Base-by-base conservation (phyloP, 2,797 vertebrate species). In the Cottoperca gobio region DNA sequence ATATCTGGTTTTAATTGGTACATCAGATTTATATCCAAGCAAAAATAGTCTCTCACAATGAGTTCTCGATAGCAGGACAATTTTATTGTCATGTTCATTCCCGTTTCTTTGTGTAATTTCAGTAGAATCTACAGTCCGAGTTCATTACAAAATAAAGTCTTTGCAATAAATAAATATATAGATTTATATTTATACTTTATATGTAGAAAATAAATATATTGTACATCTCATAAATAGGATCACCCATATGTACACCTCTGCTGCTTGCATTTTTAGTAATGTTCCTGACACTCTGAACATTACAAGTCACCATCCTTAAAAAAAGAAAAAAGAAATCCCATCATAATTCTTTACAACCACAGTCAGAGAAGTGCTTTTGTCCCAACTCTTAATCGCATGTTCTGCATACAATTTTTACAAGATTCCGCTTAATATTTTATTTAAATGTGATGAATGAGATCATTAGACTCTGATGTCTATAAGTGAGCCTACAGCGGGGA, bases 141-240 rank as follows among this genome's bases (percentile, higher is more conserved):
- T 97, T 98, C 96, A 96, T 98, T 97, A 98, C 97, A 99, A 99
- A 99, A 99, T 98, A 98, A 96, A 97, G 96, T 97, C 96, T 98
- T 97, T 96, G 96, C 96, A 99, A 99, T 99, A 99, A 99, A 99
- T 99, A 99, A 99, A 99, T 98, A 99, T 91, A 99, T 99, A 98
- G 96, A 98, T 94, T 94, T 94, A 93, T 88, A 94, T 96, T 97
- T 97, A 97, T 91, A 94, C 89, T 95, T 97, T 97, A 97, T 97
- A 99, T 87, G 94, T 97, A 96, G 96, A 99, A 98, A 99, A 99
- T 99, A 99, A 99, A 99, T 99, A 99, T 95, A 95, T 97, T 94
- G 96, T 99, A 97, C 96, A 97, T 97, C 96, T 99, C 93, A 98
- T 99, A 99, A 99, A 99, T 99, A 99, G 94, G 96, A 96, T 95